Evolutionary conservation across 2,797 vertebrate species (phyloP), one percentile per base, ranked within the genome.

Genomic region (Pelodytes ibericus): DNA sequence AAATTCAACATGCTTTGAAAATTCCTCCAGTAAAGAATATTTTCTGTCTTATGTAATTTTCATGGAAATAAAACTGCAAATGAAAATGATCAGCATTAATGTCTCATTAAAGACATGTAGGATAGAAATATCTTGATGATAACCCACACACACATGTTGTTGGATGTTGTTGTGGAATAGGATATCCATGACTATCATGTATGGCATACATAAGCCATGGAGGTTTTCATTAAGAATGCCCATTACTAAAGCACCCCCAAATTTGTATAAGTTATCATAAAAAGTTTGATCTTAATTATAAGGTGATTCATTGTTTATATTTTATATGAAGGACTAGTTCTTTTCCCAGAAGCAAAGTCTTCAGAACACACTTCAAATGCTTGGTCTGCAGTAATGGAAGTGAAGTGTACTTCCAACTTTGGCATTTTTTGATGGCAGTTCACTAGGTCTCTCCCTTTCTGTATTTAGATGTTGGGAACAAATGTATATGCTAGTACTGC

Each of bases 311-410:
- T 33, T 61, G 49, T 53, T 31, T 31, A 9, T 27, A 31, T 61
- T 31, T 61, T n/a, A 30, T 20, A 2, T 58, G 24, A 58, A 56
- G 51, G 51, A 13, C 24, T n/a, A 26, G 56, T 30, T 61, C 58
- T 61, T 27, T 61, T 10, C 58, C 26, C 33, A 13, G 25, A 18
- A 61, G n/a, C 29, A 27, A 7, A 29, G 27, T n/a, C 58, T 61
- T 61, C 5, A 53, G 49, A 27, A 61, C 31, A 61, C 25, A 61
- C 58, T 61, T 27, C 58, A 53, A 61, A 61, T 58, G 26, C 13
- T 58, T 26, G 24, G 56, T 58, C 26, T 27, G 7, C 27, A 61
- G 58, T 61, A 61, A 61, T 61, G 58, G 58, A 61, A 61, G 58
- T 61, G 16, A 61, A 61, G 58, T 61, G 58, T 31, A 7, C 58